Percentiles rank a stretch among this genome's conserved stretches.
phyloP scores from a whole-genome alignment of 1,140 invertebrate genomes.

The Panulirus ornatus region DNA sequence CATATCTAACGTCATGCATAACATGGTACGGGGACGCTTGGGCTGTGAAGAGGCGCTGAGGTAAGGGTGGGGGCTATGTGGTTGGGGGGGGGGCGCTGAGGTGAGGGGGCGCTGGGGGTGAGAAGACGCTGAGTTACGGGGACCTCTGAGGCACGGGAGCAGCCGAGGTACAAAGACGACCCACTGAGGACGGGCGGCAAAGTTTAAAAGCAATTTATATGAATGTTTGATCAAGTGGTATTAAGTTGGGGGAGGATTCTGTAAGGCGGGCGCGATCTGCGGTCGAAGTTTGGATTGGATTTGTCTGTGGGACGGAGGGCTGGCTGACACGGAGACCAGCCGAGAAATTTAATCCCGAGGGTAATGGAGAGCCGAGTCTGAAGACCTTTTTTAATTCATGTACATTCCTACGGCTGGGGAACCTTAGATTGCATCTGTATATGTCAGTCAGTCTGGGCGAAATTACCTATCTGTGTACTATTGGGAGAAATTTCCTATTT shows the following conservation, averaged over 20 bases:
- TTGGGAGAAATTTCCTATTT: no score
- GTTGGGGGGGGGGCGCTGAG: neutral
- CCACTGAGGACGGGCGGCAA: neutral
- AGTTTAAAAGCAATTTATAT: neutral
- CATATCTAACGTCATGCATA: no score
- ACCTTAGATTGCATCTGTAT: no score
- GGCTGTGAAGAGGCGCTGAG: neutral
- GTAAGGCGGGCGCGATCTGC: neutral
- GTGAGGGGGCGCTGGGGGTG: neutral
- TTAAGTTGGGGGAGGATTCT: neutral
- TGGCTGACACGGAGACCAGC: no score
- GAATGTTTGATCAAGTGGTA: constrained; percentile 2
- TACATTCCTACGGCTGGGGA: no score
- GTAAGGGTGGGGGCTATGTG: neutral
- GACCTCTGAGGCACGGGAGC: neutral
- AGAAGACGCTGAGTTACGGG: neutral
- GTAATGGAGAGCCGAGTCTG: no score
- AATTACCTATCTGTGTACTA: no score
- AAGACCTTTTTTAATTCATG: no score
- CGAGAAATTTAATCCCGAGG: no score
- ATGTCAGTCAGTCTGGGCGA: no score
- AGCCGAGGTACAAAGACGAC: no score
- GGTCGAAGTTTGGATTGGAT: constrained; percentile 23
- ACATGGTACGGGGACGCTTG: neutral
- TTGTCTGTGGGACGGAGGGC: neutral